Evolutionary conservation across 2,113 vertebrate genomes (phyloP).

Genomic region (Osmerus eperlanus): DNA sequence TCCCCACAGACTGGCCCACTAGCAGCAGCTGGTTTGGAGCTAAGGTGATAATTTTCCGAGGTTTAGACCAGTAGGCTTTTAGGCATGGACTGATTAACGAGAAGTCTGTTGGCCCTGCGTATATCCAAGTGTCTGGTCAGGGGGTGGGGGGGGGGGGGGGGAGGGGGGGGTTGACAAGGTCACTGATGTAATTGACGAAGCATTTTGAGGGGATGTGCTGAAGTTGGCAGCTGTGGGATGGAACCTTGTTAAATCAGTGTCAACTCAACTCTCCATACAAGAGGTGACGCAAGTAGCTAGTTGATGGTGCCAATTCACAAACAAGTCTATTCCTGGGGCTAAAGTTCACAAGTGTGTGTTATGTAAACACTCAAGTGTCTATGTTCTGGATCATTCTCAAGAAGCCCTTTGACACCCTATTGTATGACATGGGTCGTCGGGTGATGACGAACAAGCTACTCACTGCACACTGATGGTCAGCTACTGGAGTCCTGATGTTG

Average conservation of each 20-base stretch:
- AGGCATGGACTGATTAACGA: conserved; percentile 23
- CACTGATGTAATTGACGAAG: conserved; percentile 32
- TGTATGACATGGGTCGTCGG: background rate
- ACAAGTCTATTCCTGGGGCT: conserved; percentile 9
- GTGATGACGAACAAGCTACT: background rate
- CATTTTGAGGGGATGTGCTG: conserved; percentile 45
- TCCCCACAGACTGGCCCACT: conserved; percentile 39
- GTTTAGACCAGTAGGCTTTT: conserved; percentile 40
- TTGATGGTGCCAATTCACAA: conserved; percentile 39
- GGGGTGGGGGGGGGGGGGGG: background rate
- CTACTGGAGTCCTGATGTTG: no score
- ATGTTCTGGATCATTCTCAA: conserved; percentile 6
- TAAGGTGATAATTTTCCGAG: conserved; percentile 40
- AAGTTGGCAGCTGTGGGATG: conserved; percentile 45
- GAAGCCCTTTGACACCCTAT: conserved; percentile 3
- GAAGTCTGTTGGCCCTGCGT: conserved; percentile 19
- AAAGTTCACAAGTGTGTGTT: conserved; percentile 37
- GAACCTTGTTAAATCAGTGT: conserved; percentile 24
- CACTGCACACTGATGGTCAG: no score
- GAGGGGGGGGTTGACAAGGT: conserved; percentile 6
- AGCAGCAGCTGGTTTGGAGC: conserved; percentile 44
- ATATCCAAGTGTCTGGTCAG: background rate
- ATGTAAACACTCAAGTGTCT: conserved; percentile 29
- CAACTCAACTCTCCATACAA: conserved; percentile 20
- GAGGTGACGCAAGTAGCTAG: conserved; percentile 47